Evolutionary conservation across 2,888 invertebrate species (phyloP), one percentile per base, ranked within the genome.

Genomic region (Andrena flavipes): DNA sequence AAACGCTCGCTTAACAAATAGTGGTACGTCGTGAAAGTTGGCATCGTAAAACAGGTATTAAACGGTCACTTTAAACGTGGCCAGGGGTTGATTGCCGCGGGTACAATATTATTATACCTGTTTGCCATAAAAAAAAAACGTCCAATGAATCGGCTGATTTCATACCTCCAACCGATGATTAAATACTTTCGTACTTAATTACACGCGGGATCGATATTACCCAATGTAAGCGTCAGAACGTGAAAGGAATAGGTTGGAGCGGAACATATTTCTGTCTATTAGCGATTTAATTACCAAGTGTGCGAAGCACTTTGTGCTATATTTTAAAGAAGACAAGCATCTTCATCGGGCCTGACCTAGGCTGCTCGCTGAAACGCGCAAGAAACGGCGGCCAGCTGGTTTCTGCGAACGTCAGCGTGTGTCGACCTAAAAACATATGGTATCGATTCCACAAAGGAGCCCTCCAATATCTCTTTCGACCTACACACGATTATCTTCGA

Each of bases 31-130:
- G 56, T 42, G 33, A 20, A 51, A 26, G 10, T n/a, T 42, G 56
- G 56, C 56, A 42, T 69, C 56, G 42, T 69, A 69, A 69, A 59
- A 56, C 54, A 69, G 35, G 35, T 69, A 42, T 69, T 59, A 69
- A 69, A 26, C 26, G 56, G 56, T 26, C 26, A 16, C 23, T 56
- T 35, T 56, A 33, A 56, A 56, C 23, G 26, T 26, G 23, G 56
- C 26, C 26, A 56, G 56, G 56, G 56, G 56, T 56, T 56, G 23
- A 56, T 56, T 56, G 56, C 23, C 23, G 23, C 56, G 10, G 56
- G 56, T 56, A 56, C 56, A 56, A 23, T 56, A 23, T 56, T 56
- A 56, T 56, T 56, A 56, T 56, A 10, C 10, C 26, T 10, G 56
- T 20, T 56, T 56, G 56, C 20, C 56, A 26, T 56, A 56, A 10